Percentiles rank a stretch among this genome's conserved stretches.
Evolutionary conservation across 2,797 vertebrate genomes (phyloP).

Genomic region (Catostomus latipinnis): DNA sequence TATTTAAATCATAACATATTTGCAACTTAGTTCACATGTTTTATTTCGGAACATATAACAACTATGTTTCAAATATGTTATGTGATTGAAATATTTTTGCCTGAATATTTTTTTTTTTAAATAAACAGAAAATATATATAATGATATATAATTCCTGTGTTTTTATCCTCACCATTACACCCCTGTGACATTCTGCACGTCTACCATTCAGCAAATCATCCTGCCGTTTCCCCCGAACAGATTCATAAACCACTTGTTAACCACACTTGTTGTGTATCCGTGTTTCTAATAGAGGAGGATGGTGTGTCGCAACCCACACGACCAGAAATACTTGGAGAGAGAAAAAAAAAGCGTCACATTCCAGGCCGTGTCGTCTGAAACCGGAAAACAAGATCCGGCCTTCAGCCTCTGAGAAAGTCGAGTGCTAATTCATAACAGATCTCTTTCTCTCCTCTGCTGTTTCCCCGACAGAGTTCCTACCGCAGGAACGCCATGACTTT

Average conservation of each 20-base stretch:
- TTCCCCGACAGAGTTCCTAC: slow-evolving; percentile 84
- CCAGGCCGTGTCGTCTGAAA: slow-evolving; percentile 75
- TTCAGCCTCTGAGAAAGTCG: slow-evolving; percentile 70
- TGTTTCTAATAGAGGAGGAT: slow-evolving; percentile 72
- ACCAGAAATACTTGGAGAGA: slow-evolving; percentile 75
- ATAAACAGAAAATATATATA: no score
- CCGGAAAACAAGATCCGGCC: slow-evolving; percentile 76
- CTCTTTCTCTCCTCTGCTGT: slow-evolving; percentile 67
- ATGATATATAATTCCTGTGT: no score
- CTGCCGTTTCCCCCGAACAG: slow-evolving; percentile 71
- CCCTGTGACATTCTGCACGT: slow-evolving; percentile 44
- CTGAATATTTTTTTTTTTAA: no score
- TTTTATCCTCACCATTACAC: slow-evolving; percentile 24
- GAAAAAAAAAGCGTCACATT: slow-evolving; percentile 67
- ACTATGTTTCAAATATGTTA: slow-evolving; percentile 3
- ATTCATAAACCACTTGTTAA: slow-evolving; percentile 77
- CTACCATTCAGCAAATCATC: slow-evolving; percentile 45
- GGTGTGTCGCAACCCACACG: slow-evolving; percentile 70
- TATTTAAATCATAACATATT: slow-evolving; percentile 19
- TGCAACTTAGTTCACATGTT: slow-evolving; percentile 18
- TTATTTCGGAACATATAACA: slow-evolving; percentile 25
- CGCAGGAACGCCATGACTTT: slow-evolving; percentile 90
- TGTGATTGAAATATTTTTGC: no score
- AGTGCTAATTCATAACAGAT: slow-evolving; percentile 84
- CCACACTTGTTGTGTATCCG: neutral